A percentile compares a stretch with the other conserved stretches of the same genome.
Evolutionary conservation across 2,113 vertebrate genomes (phyloP).

Genomic region (Perca fluviatilis): DNA sequence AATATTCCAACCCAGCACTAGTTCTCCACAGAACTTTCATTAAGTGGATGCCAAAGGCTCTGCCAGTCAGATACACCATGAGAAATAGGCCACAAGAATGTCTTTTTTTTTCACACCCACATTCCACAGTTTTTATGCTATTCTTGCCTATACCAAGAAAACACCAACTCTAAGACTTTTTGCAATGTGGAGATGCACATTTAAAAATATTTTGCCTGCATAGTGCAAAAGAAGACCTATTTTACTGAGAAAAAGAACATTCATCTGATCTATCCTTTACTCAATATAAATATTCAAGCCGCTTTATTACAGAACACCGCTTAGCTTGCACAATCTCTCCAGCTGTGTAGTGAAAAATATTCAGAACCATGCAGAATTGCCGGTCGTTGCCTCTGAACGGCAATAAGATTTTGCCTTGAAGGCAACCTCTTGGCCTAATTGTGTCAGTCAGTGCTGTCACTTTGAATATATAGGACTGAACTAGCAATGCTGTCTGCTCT

Average conservation of each 20-base stretch:
- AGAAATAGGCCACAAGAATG: conserved; percentile 15
- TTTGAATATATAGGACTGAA: conserved; percentile 62
- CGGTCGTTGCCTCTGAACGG: conserved; percentile 31
- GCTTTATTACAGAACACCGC: conserved; percentile 47
- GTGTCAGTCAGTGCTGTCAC: conserved; percentile 73
- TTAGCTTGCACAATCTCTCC: conserved; percentile 39
- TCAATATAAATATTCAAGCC: conserved; percentile 55
- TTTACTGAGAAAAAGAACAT: conserved; percentile 19
- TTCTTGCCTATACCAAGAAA: background rate
- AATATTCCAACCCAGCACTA: conserved; percentile 39
- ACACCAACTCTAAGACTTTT: conserved; percentile 7
- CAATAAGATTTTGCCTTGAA: conserved; percentile 47
- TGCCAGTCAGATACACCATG: conserved; percentile 18
- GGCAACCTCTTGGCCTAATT: conserved; percentile 75
- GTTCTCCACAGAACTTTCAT: conserved; percentile 55
- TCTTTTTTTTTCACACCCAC: conserved; percentile 26
- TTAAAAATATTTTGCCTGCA: background rate
- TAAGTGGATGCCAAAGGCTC: conserved; percentile 37
- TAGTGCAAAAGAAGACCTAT: conserved; percentile 17
- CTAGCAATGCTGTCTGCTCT: conserved; percentile 45
- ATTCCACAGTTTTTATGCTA: background rate
- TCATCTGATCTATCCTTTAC: conserved; percentile 34
- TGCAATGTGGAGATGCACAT: conserved; percentile 11
- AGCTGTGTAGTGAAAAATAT: conserved; percentile 30
- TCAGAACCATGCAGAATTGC: conserved; percentile 33